Conservation (phyloP, 2,888 invertebrate genomes). For the Cerceris ruficornis region DNA sequence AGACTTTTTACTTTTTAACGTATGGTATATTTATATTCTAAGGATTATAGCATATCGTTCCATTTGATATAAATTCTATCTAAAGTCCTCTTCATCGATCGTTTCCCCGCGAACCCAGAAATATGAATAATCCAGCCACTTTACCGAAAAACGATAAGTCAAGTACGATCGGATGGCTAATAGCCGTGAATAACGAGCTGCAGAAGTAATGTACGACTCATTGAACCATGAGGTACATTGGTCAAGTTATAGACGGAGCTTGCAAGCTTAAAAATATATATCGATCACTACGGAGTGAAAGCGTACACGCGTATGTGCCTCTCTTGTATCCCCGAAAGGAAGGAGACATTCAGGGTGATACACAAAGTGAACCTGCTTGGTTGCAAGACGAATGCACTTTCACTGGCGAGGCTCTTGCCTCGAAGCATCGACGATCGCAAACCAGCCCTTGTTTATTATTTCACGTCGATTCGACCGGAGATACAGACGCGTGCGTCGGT, state of each 20-base stretch:
- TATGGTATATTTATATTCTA: too few relatives aligned
- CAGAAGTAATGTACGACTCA: neutral
- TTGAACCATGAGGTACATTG: neutral
- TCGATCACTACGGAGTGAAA: conserved; percentile 49
- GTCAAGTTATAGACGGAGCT: conserved; percentile 16
- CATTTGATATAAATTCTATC: neutral
- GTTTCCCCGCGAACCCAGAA: too few relatives aligned
- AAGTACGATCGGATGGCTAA: too few relatives aligned
- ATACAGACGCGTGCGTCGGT: neutral
- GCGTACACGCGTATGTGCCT: conserved; percentile 22
- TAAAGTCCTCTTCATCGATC: too few relatives aligned
- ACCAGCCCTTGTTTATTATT: neutral
- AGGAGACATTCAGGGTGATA: conserved; percentile 15
- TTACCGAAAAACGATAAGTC: too few relatives aligned
- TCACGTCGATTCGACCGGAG: neutral
- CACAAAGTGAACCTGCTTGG: conserved; percentile 36
- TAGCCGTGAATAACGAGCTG: neutral
- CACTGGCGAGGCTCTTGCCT: conserved; percentile 43
- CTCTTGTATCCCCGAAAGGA: conserved; percentile 51
- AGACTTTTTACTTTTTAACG: too few relatives aligned
- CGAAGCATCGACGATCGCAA: conserved; percentile 7
- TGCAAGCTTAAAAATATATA: conserved; percentile 28
- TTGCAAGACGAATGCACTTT: conserved; percentile 52
- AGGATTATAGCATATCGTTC: too few relatives aligned
- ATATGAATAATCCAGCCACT: too few relatives aligned